phyloP scores from a whole-genome alignment of 2,888 invertebrate genomes.

The Drosophila nigricruria region DNA sequence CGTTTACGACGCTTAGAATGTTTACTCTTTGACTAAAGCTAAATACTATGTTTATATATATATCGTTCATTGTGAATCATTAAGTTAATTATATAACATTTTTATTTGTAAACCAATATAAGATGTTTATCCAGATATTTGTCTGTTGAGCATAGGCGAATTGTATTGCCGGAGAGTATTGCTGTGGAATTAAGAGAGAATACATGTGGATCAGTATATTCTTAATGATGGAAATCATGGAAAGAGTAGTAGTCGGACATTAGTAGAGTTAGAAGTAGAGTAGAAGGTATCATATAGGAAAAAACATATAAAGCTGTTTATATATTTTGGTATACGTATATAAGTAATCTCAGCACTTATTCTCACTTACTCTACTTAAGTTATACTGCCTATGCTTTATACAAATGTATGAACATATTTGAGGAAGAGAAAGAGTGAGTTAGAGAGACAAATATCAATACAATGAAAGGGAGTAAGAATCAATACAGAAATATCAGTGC shows the following conservation, averaged over 20 bases:
- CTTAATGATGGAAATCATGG: not conserved
- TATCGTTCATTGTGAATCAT: constrained; percentile 2
- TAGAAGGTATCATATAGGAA: not conserved
- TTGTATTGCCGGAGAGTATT: too few species aligned
- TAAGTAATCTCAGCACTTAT: too few species aligned
- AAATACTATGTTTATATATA: not conserved
- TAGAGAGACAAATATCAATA: too few species aligned
- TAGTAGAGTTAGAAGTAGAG: not conserved
- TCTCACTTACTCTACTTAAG: too few species aligned
- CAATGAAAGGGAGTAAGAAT: too few species aligned
- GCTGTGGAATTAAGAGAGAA: not conserved
- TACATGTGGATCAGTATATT: not conserved
- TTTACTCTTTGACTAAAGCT: constrained; percentile 31
- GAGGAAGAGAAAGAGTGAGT: too few species aligned
- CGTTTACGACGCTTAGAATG: constrained; percentile 60
- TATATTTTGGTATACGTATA: too few species aligned
- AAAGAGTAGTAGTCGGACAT: not conserved
- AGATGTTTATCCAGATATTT: not conserved
- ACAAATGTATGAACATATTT: too few species aligned
- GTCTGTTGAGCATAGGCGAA: too few species aligned
- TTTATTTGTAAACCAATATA: constrained; percentile 11
- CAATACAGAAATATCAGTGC: too few species aligned
- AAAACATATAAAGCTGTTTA: too few species aligned
- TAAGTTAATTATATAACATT: constrained; percentile 6
- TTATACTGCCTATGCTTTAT: too few species aligned